Base-by-base conservation (phyloP, 2,113 vertebrate species). In the Camelus bactrianus region DNA sequence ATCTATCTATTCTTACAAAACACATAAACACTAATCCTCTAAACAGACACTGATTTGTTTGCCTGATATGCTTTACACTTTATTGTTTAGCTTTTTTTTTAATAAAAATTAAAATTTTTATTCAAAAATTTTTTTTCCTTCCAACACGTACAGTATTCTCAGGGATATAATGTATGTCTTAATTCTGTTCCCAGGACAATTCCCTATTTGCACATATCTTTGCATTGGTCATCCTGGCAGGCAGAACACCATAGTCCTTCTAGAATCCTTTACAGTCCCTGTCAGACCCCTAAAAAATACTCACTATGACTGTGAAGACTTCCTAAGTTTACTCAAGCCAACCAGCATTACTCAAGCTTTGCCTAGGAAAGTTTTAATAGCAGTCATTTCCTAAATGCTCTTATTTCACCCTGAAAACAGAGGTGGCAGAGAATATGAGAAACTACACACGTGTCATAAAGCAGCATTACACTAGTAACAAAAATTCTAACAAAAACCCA, bases 401-500 rank as follows among this genome's bases (percentile, higher is more conserved):
- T 84, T 84, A 92, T n/a, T 80, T 80, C 30, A 86, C 62, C 38
- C 77, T 86, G 28, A 89, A 97, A 95, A 91, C 28, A 52, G 15
- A 84, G 28, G 65, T 15, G 10, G 0, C 28, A 56, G 72, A 95
- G 48, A 91, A 93, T 16, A 38, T 0, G 8, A 87, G 83, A 91
- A 91, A 77, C 52, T 35, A 81, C 14, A 89, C 94, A 93, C 0
- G 1, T 58, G 76, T 75, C 35, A 84, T 54, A 76, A 91, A 94
- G 69, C 9, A 79, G 62, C 46, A 92, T 8, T 92, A 19, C 48
- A 14, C 14, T 60, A 70, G 80, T 64, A 87, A 72, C 46, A 84
- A 54, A 65, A 88, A 85, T 77, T 54, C 67, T 62, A 65, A 72
- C 62, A 72, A 83, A 89, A 91, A 91, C 38, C 19, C 58, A 88